Base-by-base conservation (phyloP, 2,797 vertebrate genomes). In the Parauchenoglanis punctatus region DNA sequence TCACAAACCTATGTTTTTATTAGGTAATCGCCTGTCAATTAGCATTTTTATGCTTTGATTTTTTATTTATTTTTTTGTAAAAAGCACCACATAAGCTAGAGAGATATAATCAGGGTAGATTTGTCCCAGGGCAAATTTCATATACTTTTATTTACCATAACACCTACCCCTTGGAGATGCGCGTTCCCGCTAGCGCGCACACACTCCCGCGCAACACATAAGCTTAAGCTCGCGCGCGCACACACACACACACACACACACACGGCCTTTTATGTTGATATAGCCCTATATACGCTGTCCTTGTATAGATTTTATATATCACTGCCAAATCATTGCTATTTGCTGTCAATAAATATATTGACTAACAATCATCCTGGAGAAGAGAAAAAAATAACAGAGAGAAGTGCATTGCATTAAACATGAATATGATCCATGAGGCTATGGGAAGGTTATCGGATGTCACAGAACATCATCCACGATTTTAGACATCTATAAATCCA, bases 111-210 rank as follows among this genome's bases (percentile, higher is more conserved):
- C 2, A 28, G 25, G 13, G 25, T 7, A 28, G 23, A 85, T 76
- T 31, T 75, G 7, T 28, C 20, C 77, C 20, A 46, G 35, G 72
- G 56, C 35, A 72, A 81, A 56, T 70, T 63, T 35, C 28, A 44
- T 63, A 63, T 72, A 72, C 56, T 75, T 78, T 83, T 77, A 88
- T 87, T 82, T 85, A 85, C 72, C 25, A 59, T 67, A 49, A 44
- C 83, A 76, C 68, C 87, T 75, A 86, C 81, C 87, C 87, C 85
- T 85, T 86, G 81, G 81, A 84, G 76, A 72, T 85, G 84, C 87
- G 89, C 86, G 86, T 31, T 82, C 72, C 59, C 85, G 75, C 25
- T 23, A 61, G 58, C 84, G 75, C 84, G 75, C 78, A 35, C 81
- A 85, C 85, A 73, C 70, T 56, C 88, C 70, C 89, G 63, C 68